Conservation (phyloP, 2,113 vertebrate genomes). For the Zootoca vivipara region DNA sequence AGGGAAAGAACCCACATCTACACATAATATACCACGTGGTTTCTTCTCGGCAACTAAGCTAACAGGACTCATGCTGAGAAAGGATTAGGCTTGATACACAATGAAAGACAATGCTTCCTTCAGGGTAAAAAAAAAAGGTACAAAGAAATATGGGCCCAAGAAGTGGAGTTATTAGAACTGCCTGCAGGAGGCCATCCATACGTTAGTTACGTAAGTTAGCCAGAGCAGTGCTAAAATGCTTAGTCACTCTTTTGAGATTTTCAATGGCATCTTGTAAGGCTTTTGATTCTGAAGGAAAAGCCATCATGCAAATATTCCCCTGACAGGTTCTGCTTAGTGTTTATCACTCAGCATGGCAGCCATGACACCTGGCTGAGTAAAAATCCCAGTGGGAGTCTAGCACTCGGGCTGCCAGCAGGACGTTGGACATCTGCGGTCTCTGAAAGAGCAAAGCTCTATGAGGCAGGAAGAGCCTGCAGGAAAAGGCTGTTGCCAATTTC, state of each 20-base stretch:
- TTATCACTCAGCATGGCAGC: constrained; percentile 79
- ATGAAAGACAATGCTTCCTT: constrained; percentile 81
- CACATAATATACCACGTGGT: constrained; percentile 74
- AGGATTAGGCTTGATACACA: constrained; percentile 85
- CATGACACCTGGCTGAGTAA: constrained; percentile 85
- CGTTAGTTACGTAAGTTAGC: constrained; percentile 66
- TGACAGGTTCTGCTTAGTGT: constrained; percentile 82
- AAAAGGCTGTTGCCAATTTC: constrained; percentile 72
- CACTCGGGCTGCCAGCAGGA: constrained; percentile 81
- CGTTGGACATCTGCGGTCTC: constrained; percentile 73
- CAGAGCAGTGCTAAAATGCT: constrained; percentile 68
- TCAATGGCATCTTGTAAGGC: constrained; percentile 72
- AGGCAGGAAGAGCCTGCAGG: constrained; percentile 69
- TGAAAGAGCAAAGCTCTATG: constrained; percentile 81
- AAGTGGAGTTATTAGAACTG: constrained; percentile 75
- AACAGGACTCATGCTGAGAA: constrained; percentile 81
- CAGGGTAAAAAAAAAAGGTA: constrained; percentile 75
- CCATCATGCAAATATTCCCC: constrained; percentile 74
- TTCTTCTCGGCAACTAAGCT: constrained; percentile 83
- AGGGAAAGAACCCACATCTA: constrained; percentile 62
- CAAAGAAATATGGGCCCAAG: constrained; percentile 72
- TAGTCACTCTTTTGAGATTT: constrained; percentile 70
- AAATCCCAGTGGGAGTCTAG: constrained; percentile 82
- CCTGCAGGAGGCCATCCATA: constrained; percentile 74
- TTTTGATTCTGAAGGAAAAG: constrained; percentile 70